Base-by-base conservation (phyloP, 2,797 vertebrate genomes). In the Intellagama lesueurii region DNA sequence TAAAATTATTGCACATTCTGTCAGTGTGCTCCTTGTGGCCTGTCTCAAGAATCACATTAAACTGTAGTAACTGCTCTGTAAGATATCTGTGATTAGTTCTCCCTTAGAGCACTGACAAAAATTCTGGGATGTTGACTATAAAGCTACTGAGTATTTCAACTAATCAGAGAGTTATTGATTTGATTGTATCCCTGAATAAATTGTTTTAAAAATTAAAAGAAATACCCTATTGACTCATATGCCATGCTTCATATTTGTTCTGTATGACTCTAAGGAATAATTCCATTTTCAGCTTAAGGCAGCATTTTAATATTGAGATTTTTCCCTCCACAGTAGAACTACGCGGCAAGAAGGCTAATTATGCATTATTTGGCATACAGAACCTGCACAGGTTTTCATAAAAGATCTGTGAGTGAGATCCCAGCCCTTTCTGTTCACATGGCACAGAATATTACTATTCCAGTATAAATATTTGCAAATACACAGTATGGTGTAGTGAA, bases 91-190 rank as follows among this genome's bases (percentile, higher is more conserved):
- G 75, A 5, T 83, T 77, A 92, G 28, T 3, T 22, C 0, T 86
- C 28, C 3, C 84, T 88, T 78, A 89, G 91, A 91, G 7, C 4
- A 52, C 19, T 88, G 16, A 4, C n/a, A 5, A 40, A 40, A 40
- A 89, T 22, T 86, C 52, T 79, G 85, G 77, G 75, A 86, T 19
- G 52, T 86, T 87, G 89, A 90, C 86, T 26, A 82, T 66, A 44
- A 26, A 6, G 69, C 30, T 9, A 83, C 2, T 2, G 49, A 92
- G 17, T 73, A 86, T 80, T 87, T 76, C 44, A 28, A 68, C 86
- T 81, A 86, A 90, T 70, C 81, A 83, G 24, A 83, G 40, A 40
- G 40, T 40, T 40, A 40, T 40, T 40, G 40, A 85, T 91, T 89
- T 86, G 30, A 88, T 9, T 86, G 75, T 81, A 92, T 85, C 16